Conservation (phyloP, 2,113 vertebrate genomes). For the Microcebus lehilahytsara region DNA sequence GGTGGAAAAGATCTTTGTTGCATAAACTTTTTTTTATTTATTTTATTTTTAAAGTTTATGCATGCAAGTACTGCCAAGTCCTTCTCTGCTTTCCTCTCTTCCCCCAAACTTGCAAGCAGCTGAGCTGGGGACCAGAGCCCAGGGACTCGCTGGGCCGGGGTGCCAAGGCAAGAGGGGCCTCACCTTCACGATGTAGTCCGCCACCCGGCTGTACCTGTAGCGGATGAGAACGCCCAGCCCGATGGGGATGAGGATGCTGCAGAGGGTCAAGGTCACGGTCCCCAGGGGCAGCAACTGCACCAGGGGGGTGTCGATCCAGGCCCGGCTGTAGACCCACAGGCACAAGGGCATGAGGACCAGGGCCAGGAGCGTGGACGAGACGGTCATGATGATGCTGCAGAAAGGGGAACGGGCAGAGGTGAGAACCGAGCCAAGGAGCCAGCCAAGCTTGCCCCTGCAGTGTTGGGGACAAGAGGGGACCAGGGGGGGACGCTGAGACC, state of each 20-base stretch:
- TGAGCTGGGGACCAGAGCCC: neutral
- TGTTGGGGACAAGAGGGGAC: neutral
- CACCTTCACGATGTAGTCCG: conserved; percentile 96
- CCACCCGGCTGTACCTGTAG: conserved; percentile 88
- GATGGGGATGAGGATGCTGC: conserved; percentile 96
- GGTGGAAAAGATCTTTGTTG: neutral
- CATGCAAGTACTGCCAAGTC: neutral
- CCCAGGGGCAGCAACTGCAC: conserved; percentile 94
- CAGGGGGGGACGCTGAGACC: too few species aligned
- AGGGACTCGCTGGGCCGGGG: rapidly evolving
- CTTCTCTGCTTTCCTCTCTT: neutral
- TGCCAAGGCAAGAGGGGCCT: neutral
- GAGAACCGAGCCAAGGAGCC: neutral
- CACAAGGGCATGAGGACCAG: conserved; percentile 96
- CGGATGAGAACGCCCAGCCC: conserved; percentile 92
- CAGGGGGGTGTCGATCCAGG: conserved; percentile 96
- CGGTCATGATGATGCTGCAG: conserved; percentile 96
- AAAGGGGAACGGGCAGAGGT: neutral
- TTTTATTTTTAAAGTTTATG: neutral
- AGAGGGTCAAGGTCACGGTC: conserved; percentile 94
- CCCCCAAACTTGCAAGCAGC: neutral
- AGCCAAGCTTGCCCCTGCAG: neutral
- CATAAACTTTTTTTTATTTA: neutral
- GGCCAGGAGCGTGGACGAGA: conserved; percentile 95
- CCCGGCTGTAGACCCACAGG: conserved; percentile 96